Conservation (phyloP, 2,888 invertebrate genomes). For the Oligia fasciuncula region DNA sequence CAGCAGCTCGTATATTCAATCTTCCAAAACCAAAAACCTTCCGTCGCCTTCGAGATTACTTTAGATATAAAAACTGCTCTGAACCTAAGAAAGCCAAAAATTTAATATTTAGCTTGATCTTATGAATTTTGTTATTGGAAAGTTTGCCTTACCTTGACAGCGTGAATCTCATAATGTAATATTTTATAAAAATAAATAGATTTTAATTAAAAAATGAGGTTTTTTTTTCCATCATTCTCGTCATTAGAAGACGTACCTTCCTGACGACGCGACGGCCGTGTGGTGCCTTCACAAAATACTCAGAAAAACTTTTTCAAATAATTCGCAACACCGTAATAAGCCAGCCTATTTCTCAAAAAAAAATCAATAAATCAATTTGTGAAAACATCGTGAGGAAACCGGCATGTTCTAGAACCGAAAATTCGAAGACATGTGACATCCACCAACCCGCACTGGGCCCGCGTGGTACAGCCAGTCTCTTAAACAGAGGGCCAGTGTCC, state of each 20-base stretch:
- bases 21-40: neutral
- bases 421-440: too few species aligned
- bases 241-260: neutral
- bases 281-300: neutral
- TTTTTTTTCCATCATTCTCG: neutral
- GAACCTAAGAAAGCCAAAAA: neutral
- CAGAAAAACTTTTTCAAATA: too few species aligned
- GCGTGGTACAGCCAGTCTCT: too few species aligned
- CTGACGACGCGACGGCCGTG: neutral
- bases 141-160: neutral
- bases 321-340: too few species aligned
- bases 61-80: neutral
- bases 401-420: too few species aligned
- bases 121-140: neutral
- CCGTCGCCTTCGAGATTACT: neutral
- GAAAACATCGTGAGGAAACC: too few species aligned
- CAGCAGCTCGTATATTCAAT: neutral
- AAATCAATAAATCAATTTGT: neutral
- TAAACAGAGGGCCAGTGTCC: too few species aligned
- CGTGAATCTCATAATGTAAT: neutral
- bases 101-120: neutral
- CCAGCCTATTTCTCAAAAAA: neutral
- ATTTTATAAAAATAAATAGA: slow-evolving; percentile 1
- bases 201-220: neutral
- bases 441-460: too few species aligned